Conservation (phyloP, 2,113 vertebrate genomes). For the Pygoscelis antarcticus region DNA sequence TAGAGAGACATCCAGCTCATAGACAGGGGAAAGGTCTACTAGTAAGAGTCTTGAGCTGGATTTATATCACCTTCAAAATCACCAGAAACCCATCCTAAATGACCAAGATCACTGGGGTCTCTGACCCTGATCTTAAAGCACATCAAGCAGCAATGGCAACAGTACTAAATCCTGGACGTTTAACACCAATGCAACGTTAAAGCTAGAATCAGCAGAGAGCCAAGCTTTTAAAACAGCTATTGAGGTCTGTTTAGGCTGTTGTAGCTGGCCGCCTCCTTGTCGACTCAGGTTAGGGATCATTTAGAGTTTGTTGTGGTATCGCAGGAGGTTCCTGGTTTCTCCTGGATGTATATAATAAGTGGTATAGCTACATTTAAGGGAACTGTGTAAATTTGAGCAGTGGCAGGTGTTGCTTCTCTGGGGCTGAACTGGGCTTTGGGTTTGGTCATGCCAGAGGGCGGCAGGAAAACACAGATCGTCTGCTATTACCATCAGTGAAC, state of each 20-base stretch:
- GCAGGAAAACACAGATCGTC: background rate
- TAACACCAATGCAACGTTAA: background rate
- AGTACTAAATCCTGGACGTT: background rate
- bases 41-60: background rate
- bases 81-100: background rate
- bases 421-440: background rate
- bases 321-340: background rate
- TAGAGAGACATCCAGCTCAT: background rate
- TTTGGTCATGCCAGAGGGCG: background rate
- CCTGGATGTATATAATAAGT: background rate
- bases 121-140: background rate
- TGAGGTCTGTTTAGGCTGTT: background rate
- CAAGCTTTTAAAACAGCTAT: background rate
- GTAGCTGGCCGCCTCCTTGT: background rate
- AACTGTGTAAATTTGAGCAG: too few relatives aligned
- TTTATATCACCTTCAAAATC: background rate
- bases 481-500: background rate
- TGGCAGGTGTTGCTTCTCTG: background rate
- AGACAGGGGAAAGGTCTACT: background rate
- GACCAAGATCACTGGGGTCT: background rate
- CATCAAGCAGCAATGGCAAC: background rate
- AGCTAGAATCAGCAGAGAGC: background rate
- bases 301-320: background rate
- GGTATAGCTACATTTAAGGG: background rate
- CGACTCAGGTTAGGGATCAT: background rate